Base-by-base conservation (phyloP, 2,113 vertebrate genomes). In the Melanerpes formicivorus region DNA sequence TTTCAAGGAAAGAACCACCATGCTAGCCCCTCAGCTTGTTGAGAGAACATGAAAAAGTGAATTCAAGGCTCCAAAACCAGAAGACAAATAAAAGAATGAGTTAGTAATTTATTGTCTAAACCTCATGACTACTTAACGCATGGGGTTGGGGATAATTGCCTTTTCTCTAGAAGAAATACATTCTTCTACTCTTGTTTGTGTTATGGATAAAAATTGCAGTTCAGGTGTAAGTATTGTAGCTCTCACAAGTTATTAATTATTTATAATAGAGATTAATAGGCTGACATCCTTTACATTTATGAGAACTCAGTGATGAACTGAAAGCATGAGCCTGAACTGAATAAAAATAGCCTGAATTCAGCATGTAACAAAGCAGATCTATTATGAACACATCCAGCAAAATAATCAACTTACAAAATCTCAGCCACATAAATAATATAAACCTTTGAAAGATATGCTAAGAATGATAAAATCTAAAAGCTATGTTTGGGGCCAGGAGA, bases 251-350 rank as follows among this genome's bases (percentile, higher is more conserved):
- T 64, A 93, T 84, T 92, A 82, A 90, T 85, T 89, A 93, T 87
- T 90, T 73, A 96, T 72, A 92, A 77, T 8, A 64, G 37, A 76
- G 81, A 91, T 91, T 71, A 93, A 95, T 90, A 87, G 40, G 25
- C 32, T 85, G 25, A 29, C n/a, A 77, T 80, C 62, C 75, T 91
- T 80, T 83, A 80, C 2, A 1, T 74, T 84, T 74, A 74, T 60
- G 44, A 93, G 54, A 89, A 73, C 21, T 48, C 18, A 80, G n/a
- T 29, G 32, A 87, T 74, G 52, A 95, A 88, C 29, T 64, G 32
- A 14, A 80, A 78, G 26, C 25, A 81, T 32, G 27, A 92, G 65
- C 48, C 52, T 83, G 65, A 65, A 62, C 25, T 27, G 81, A 90
- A 73, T 52, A 84, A 91, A 94, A 88, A n/a, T 12, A 80, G 27